phyloP scores from a whole-genome alignment of 1,140 invertebrate species.

The Adoxophyes honmai region DNA sequence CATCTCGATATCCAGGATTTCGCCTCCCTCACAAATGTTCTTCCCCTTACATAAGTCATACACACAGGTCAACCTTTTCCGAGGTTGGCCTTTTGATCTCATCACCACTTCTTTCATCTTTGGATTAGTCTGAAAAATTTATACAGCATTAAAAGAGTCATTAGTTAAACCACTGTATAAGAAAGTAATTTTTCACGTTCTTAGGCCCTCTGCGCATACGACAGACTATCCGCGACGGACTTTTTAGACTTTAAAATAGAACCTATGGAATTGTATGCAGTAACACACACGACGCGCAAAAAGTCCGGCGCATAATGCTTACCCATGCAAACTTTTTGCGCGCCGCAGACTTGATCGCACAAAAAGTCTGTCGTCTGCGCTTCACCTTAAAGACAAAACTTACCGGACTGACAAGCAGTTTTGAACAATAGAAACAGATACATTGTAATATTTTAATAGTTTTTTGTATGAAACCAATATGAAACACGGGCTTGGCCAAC shows the following conservation, averaged over 20 bases:
- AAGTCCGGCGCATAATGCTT: too few species aligned
- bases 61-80: slow-evolving; percentile 95
- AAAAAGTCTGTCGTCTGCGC: too few species aligned
- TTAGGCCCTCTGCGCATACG: too few species aligned
- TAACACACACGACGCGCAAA: too few species aligned
- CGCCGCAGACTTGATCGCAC: too few species aligned
- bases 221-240: too few species aligned
- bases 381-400: slow-evolving; percentile 74
- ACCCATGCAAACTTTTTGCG: too few species aligned
- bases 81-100: slow-evolving; percentile 97
- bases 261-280: too few species aligned
- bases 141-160: too few species aligned
- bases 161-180: too few species aligned
- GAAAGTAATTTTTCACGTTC: too few species aligned
- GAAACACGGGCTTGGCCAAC: slow-evolving; percentile 98
- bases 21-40: slow-evolving; percentile 98
- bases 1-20: slow-evolving; percentile 95
- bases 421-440: slow-evolving; percentile 99
- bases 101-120: slow-evolving; percentile 98
- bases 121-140: slow-evolving; percentile 85
- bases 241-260: too few species aligned
- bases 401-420: slow-evolving; percentile 95
- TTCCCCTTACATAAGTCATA: slow-evolving; percentile 99
- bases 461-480: slow-evolving; percentile 98
- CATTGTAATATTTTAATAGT: slow-evolving; percentile 97